Percentiles rank a stretch among this genome's conserved stretches.
phyloP scores from a whole-genome alignment of 2,888 invertebrate genomes.

The Dusona sp. region DNA sequence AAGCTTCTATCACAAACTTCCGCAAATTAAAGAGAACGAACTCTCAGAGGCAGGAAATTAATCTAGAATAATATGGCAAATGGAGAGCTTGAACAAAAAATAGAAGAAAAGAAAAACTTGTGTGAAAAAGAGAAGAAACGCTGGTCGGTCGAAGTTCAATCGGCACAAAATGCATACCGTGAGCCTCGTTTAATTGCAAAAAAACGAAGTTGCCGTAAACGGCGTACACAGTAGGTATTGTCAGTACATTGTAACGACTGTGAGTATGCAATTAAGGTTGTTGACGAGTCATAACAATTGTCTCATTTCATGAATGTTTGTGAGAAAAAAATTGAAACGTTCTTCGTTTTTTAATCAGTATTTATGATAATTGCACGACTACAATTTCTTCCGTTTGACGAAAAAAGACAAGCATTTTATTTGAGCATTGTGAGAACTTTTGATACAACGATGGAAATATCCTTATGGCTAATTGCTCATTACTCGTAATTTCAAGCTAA shows the following conservation, averaged over 20 bases:
- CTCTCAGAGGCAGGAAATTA: constrained; percentile 9
- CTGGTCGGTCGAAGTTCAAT: constrained; percentile 43
- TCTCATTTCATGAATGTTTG: background rate
- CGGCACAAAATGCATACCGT: constrained; percentile 2
- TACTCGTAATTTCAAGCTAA: constrained; percentile 16
- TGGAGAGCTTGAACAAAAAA: background rate
- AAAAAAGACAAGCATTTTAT: constrained; percentile 7
- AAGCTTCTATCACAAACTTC: constrained; percentile 40
- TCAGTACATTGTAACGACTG: constrained; percentile 36
- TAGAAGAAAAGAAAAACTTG: constrained; percentile 6
- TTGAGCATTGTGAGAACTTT: background rate
- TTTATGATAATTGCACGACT: background rate
- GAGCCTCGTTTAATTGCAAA: constrained; percentile 41
- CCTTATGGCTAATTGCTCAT: constrained; percentile 45
- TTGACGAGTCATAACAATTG: constrained; percentile 56
- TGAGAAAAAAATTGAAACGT: constrained; percentile 27
- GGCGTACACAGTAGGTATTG: background rate
- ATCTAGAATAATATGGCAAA: constrained; percentile 39
- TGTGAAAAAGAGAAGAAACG: constrained; percentile 38
- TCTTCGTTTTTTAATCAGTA: constrained; percentile 9
- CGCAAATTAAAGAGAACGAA: constrained; percentile 41
- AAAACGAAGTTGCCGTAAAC: constrained; percentile 62
- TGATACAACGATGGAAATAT: constrained; percentile 32
- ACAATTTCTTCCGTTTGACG: constrained; percentile 33
- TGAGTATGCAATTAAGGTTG: constrained; percentile 56